These are phyloP conservation scores for Hydrolagus colliei DNA, from an alignment of 2,797 vertebrate genomes.

Conservation along the genomic window DNA sequence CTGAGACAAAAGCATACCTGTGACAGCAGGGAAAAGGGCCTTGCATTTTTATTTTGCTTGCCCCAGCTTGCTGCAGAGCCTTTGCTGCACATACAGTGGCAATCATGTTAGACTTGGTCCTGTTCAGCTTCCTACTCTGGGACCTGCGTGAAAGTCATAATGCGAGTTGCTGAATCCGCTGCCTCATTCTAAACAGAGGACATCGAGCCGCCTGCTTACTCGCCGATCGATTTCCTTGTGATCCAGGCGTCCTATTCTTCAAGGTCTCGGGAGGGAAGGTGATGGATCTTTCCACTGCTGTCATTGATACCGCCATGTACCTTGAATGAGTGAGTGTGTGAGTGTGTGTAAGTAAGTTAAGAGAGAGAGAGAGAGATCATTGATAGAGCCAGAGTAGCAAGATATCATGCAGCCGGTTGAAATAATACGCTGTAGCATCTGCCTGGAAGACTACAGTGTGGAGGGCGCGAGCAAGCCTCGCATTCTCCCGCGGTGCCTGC, in stretches of 20 bases:
- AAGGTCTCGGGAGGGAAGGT: neutral
- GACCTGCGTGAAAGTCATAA: too few relatives aligned
- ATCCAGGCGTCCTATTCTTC: neutral
- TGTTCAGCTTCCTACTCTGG: too few relatives aligned
- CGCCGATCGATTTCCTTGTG: neutral
- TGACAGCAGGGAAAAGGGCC: too few relatives aligned
- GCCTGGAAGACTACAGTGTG: constrained; percentile 35
- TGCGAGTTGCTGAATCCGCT: too few relatives aligned
- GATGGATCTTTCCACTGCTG: neutral
- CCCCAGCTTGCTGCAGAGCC: too few relatives aligned
- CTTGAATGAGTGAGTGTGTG: neutral
- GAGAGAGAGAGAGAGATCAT: neutral
- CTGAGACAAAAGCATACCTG: too few relatives aligned
- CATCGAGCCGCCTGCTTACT: neutral
- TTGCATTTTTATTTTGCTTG: too few relatives aligned
- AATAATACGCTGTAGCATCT: constrained; percentile 17
- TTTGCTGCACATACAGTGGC: too few relatives aligned
- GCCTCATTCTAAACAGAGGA: neutral
- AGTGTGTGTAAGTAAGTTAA: neutral
- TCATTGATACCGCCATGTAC: neutral
- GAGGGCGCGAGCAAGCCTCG: constrained; percentile 33
- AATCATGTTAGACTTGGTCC: too few relatives aligned
- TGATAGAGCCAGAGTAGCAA: neutral
- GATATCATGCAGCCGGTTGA: neutral
- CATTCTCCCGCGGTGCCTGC: constrained; percentile 35